Base-by-base conservation (phyloP, 2,113 vertebrate species). In the Felis catus region DNA sequence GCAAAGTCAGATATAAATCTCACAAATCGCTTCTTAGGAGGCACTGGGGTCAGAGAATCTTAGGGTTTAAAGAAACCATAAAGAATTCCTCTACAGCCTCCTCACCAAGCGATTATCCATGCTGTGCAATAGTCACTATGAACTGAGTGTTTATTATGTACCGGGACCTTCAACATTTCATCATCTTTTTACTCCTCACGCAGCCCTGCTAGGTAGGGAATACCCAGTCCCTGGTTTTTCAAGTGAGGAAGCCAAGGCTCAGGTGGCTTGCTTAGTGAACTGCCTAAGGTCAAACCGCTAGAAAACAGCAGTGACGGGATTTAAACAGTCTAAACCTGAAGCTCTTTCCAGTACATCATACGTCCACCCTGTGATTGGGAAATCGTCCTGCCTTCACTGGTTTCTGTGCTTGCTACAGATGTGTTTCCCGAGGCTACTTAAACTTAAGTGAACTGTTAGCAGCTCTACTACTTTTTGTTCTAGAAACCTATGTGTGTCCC, bases 1-100 rank as follows among this genome's bases (percentile, higher is more conserved):
- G 89, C 53, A 87, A 82, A 95, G 29, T 19, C 65, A 76, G 33
- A 93, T 45, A 53, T 51, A 92, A 97, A 94, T 76, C 39, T 93
- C 51, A 90, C 27, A 41, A 45, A 90, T 41, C 66, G 61, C 48
- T 87, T 48, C 58, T 71, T 16, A 51, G 66, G 79, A 96, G n/a
- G 39, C 89, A 83, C 19, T 45, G 14, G 81, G 79, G 92, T 45
- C 76, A 27, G 71, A 91, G 73, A 90, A 88, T 41, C 4, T 0
- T 9, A 27, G 68, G 36, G 15, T 95, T 95, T 91, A 82, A 41
- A 91, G 86, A 97, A 78, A 94, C 29, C 66, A 93, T 25, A 61
- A 88, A 96, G 93, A 95, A 65, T 36, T 94, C 80, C 51, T 84
- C 84, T 41, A 23, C 39, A 70, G 55, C 70, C 80, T 89, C 61